These are phyloP conservation scores for Scaptomyza caliginosa DNA, from an alignment of 2,888 invertebrate species.

Conservation along the genomic window DNA sequence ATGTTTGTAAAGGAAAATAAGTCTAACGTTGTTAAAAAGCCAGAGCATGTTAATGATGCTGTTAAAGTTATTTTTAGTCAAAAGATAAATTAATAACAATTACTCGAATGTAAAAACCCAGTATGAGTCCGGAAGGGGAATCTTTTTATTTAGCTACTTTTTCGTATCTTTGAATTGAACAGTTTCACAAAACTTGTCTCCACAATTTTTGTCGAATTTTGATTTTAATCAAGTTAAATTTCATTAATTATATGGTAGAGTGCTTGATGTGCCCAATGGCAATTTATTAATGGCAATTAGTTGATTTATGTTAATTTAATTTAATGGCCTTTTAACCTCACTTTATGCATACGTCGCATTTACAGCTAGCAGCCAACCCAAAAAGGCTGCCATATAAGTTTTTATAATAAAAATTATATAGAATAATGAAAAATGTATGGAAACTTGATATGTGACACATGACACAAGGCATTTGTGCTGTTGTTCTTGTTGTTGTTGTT, in stretches of 20 bases:
- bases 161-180: not conserved
- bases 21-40: not conserved
- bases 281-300: conserved; percentile 61
- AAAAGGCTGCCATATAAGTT: conserved; percentile 4
- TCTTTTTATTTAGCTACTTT: not conserved
- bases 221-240: conserved; percentile 64
- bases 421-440: conserved; percentile 41
- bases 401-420: conserved; percentile 20
- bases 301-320: conserved; percentile 59
- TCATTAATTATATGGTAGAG: conserved; percentile 52
- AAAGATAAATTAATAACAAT: not conserved
- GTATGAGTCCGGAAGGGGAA: not conserved
- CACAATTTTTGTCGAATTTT: conserved; percentile 1
- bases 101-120: not conserved
- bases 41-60: conserved; percentile 7
- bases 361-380: conserved; percentile 14
- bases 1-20: not conserved
- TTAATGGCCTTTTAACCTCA: conserved; percentile 48
- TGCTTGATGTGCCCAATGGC: conserved; percentile 47
- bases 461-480: conserved; percentile 24
- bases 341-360: conserved; percentile 34
- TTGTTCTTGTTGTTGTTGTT: conserved; percentile 10
- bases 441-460: conserved; percentile 52
- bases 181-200: not conserved
- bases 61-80: conserved; percentile 5